Evolutionary conservation across 2,113 vertebrate species (phyloP).

Genomic region (Pseudorectes ferrugineus): DNA sequence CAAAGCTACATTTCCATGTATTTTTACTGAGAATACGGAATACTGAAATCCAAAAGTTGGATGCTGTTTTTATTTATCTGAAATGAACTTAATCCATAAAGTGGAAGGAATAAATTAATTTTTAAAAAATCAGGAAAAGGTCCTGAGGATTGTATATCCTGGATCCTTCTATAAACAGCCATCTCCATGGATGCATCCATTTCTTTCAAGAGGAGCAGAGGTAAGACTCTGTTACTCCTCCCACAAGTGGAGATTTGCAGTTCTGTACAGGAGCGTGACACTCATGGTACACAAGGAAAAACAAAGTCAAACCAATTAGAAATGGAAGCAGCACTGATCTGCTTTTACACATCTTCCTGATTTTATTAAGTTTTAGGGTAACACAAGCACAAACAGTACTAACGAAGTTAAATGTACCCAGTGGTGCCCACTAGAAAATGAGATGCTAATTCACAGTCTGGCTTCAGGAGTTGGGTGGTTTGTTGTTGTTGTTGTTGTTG

Average conservation of each 20-base stretch:
- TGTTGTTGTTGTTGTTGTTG: neutral
- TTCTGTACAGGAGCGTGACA: neutral
- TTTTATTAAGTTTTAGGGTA: neutral
- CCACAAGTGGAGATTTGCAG: neutral
- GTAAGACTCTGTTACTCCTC: neutral
- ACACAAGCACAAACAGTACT: neutral
- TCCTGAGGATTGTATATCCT: neutral
- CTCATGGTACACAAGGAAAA: neutral
- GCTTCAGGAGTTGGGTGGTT: neutral
- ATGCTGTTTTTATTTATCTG: neutral
- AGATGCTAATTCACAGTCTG: slow-evolving; percentile 20
- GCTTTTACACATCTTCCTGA: neutral
- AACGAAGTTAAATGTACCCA: neutral
- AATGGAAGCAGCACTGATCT: neutral
- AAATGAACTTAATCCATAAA: neutral
- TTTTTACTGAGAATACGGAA: neutral
- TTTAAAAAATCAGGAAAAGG: neutral
- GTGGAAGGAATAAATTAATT: neutral
- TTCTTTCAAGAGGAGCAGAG: neutral
- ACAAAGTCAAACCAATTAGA: neutral
- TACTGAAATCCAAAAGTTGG: neutral
- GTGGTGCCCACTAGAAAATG: neutral
- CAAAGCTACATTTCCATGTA: neutral
- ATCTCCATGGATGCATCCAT: neutral
- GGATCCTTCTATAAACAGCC: neutral